Percentiles rank a stretch among this genome's conserved stretches.
These are phyloP conservation scores for Nomia melanderi DNA, from an alignment of 1,140 invertebrate species.

Conservation along the genomic window DNA sequence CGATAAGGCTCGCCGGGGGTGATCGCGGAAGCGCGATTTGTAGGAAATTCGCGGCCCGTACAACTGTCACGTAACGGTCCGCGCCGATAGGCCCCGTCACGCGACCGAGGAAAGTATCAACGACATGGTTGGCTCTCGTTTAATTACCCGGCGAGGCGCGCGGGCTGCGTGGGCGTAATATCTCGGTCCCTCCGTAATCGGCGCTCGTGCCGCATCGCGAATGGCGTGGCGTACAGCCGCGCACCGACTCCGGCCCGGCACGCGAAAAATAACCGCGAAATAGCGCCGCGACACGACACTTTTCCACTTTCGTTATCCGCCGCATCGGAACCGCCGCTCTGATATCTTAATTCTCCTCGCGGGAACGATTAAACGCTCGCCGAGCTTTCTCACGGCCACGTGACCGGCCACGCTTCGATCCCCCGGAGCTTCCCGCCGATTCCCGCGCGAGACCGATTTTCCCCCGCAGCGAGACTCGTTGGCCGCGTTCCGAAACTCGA, in stretches of 20 bases:
- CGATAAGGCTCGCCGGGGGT: conserved; percentile 3
- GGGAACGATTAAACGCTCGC: background rate
- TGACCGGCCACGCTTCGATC: background rate
- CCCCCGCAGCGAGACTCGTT: background rate
- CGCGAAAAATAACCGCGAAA: conserved; percentile 53
- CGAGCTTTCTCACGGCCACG: conserved; percentile 16
- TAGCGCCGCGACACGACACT: conserved; percentile 40
- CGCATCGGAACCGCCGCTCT: background rate
- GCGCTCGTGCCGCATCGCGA: background rate
- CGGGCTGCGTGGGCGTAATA: conserved; percentile 30
- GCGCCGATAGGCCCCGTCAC: conserved; percentile 42
- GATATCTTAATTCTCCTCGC: conserved; percentile 29
- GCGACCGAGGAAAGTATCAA: conserved; percentile 55
- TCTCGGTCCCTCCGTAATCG: conserved; percentile 29
- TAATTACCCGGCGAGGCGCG: conserved; percentile 52
- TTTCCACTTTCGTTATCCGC: conserved; percentile 24
- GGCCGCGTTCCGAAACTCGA: conserved; percentile 6
- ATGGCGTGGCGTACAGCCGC: too few relatives aligned
- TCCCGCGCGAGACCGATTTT: background rate
- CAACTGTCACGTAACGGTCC: conserved; percentile 46
- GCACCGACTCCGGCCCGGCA: background rate
- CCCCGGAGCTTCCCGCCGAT: too few relatives aligned
- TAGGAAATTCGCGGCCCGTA: conserved; percentile 37
- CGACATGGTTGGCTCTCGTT: conserved; percentile 40
- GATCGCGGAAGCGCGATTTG: conserved; percentile 50